Conservation (phyloP, 1,140 invertebrate species). For the Arion vulgaris region DNA sequence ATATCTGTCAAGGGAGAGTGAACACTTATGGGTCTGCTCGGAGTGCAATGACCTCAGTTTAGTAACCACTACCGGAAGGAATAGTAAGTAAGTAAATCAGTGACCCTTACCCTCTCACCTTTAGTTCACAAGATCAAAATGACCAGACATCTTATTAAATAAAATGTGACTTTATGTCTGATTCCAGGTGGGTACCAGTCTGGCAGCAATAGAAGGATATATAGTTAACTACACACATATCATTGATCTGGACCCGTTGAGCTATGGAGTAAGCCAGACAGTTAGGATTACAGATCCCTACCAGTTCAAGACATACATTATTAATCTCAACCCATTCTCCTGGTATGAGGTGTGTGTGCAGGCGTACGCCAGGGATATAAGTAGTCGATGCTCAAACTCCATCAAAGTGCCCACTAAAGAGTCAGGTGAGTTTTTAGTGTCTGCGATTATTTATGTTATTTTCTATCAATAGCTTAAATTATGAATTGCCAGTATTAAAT, state of each 20-base stretch:
- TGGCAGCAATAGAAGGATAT: constrained; percentile 84
- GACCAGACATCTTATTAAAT: too few relatives aligned
- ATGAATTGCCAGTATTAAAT: too few relatives aligned
- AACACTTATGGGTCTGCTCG: too few relatives aligned
- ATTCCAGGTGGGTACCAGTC: constrained; percentile 61
- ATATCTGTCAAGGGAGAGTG: too few relatives aligned
- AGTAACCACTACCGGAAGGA: too few relatives aligned
- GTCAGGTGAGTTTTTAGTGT: constrained; percentile 67
- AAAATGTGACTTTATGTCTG: too few relatives aligned
- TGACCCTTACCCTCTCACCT: too few relatives aligned
- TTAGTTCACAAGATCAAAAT: too few relatives aligned
- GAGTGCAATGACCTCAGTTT: too few relatives aligned
- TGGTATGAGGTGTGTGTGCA: constrained; percentile 83
- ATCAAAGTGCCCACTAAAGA: constrained; percentile 73
- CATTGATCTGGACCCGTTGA: constrained; percentile 44
- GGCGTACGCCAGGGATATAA: constrained; percentile 79
- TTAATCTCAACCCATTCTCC: constrained; percentile 85
- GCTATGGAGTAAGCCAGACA: constrained; percentile 45
- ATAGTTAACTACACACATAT: constrained; percentile 85
- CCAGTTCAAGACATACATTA: constrained; percentile 77
- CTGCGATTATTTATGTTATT: too few relatives aligned
- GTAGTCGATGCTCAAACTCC: constrained; percentile 81
- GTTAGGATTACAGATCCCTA: constrained; percentile 63
- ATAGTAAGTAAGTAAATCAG: too few relatives aligned
- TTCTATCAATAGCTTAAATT: too few relatives aligned